Evolutionary conservation across 2,888 invertebrate species (phyloP).

Genomic region (Portevinia maculata): DNA sequence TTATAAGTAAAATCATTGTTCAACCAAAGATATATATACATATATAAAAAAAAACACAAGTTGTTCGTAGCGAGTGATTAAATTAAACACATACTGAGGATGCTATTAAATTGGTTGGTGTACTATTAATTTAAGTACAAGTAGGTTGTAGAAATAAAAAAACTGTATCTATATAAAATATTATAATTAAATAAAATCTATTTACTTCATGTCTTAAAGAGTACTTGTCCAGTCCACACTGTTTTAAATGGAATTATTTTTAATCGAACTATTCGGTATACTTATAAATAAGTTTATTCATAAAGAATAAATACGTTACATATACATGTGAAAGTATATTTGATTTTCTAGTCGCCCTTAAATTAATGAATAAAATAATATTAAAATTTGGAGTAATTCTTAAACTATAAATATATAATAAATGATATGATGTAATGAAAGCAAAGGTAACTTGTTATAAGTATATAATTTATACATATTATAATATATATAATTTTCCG

Average conservation of each 20-base stretch:
- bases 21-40: slow-evolving; percentile 72
- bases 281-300: slow-evolving; percentile 38
- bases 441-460: slow-evolving; percentile 21
- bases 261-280: slow-evolving; percentile 47
- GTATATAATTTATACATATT: not conserved
- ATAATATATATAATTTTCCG: slow-evolving; percentile 25
- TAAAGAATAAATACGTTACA: slow-evolving; percentile 29
- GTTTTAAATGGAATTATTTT: slow-evolving; percentile 65
- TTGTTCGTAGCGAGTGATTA: slow-evolving; percentile 58
- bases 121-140: slow-evolving; percentile 68
- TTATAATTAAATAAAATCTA: slow-evolving; percentile 21
- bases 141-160: slow-evolving; percentile 65
- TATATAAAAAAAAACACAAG: slow-evolving; percentile 21
- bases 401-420: slow-evolving; percentile 45
- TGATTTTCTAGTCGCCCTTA: slow-evolving; percentile 71
- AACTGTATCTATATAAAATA: slow-evolving; percentile 44
- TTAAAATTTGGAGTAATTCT: slow-evolving; percentile 52
- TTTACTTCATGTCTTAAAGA: slow-evolving; percentile 26
- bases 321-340: slow-evolving; percentile 50
- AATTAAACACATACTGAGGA: slow-evolving; percentile 60
- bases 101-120: slow-evolving; percentile 70
- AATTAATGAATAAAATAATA: slow-evolving; percentile 52
- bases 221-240: slow-evolving; percentile 72
- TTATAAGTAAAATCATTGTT: slow-evolving; percentile 60
- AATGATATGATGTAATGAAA: slow-evolving; percentile 18